Conservation (phyloP, 2,113 vertebrate species). For the Neodon shergylaensis region DNA sequence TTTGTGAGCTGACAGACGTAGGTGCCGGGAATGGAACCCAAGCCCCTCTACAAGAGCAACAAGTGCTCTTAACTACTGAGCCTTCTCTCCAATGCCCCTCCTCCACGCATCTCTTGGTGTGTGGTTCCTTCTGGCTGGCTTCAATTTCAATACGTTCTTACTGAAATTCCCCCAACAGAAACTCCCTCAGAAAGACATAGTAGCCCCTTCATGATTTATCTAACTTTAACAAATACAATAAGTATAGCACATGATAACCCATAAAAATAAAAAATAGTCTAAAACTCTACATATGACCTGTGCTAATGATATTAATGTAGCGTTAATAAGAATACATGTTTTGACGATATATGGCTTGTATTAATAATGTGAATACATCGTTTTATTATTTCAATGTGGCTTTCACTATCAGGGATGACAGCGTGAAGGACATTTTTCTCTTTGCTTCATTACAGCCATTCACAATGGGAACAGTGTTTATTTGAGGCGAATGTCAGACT, state of each 20-base stretch:
- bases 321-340: neutral
- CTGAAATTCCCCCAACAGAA: neutral
- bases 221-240: neutral
- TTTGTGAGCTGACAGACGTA: too few relatives aligned
- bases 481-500: too few relatives aligned
- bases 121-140: fast-evolving
- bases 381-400: neutral
- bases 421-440: neutral
- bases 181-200: fast-evolving
- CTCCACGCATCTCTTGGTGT: neutral
- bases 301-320: too few relatives aligned
- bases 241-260: fast-evolving
- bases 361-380: fast-evolving
- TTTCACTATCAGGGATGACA: neutral
- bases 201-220: fast-evolving
- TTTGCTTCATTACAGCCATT: neutral
- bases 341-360: neutral
- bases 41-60: neutral
- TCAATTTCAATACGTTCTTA: neutral
- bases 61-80: neutral
- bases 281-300: too few relatives aligned
- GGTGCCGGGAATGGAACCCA: neutral
- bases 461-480: fast-evolving
- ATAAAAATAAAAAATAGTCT: neutral
- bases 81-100: neutral